These are phyloP conservation scores for Spialia ferax DNA, from an alignment of 2,888 invertebrate species.

Conservation along the genomic window DNA sequence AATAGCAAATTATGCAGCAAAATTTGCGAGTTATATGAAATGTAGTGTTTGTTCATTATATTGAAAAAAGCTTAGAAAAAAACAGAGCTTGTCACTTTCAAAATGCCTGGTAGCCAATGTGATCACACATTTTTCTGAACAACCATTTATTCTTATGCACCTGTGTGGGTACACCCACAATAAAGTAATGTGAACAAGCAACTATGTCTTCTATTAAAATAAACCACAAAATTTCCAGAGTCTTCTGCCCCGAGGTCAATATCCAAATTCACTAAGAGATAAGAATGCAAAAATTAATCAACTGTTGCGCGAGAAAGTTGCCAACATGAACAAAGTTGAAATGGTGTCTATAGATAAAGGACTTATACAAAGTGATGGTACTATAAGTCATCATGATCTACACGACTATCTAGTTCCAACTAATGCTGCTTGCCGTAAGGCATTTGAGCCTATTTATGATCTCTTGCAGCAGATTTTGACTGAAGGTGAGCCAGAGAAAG, in stretches of 20 bases:
- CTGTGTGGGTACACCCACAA: no score
- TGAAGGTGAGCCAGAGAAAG: conserved; percentile 92
- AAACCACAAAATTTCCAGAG: conserved; percentile 87
- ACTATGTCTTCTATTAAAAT: no score
- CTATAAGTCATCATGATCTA: conserved; percentile 96
- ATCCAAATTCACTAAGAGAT: conserved; percentile 93
- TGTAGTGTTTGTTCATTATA: no score
- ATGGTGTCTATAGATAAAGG: conserved; percentile 93
- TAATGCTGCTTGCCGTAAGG: conserved; percentile 94
- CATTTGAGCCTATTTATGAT: conserved; percentile 94
- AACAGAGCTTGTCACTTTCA: no score
- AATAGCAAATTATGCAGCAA: no score
- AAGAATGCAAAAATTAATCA: conserved; percentile 92
- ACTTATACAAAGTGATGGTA: conserved; percentile 92
- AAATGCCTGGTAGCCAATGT: no score
- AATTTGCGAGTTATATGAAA: no score
- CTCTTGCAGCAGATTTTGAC: conserved; percentile 91
- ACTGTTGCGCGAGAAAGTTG: conserved; percentile 88
- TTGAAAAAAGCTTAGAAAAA: no score
- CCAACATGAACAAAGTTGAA: conserved; percentile 90
- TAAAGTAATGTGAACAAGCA: no score
- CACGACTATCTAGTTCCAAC: conserved; percentile 96
- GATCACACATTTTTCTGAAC: no score
- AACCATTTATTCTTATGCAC: no score
- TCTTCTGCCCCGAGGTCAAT: conserved; percentile 94